Evolutionary conservation across 1,140 invertebrate species (phyloP), one percentile per base, ranked within the genome.

Genomic region (Scylla paramamosain): DNA sequence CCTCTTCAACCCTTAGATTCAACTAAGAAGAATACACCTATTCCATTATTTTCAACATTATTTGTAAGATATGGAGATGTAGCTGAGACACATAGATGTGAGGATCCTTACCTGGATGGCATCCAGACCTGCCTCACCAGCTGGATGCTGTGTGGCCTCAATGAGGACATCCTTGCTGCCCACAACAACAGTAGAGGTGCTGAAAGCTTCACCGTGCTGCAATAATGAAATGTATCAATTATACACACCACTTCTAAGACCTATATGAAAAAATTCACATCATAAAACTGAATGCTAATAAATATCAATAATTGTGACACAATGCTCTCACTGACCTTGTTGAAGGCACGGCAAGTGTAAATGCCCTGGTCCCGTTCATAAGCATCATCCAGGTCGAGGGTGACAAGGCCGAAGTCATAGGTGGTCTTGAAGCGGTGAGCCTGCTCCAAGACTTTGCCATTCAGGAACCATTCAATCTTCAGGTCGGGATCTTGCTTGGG

Each of bases 401-500:
- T 99, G 0, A 99, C 98, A 97, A 99, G 99, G 94, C 99, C 99
- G 97, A 99, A 99, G 96, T 99, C 99, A 96, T 98, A 98, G 0
- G 98, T 98, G 97, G 98, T 98, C 97, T 98, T 99, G 96, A 98
- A 99, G 93, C 98, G 97, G 8, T 98, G 98, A 52, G 97, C 97
- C 96, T 95, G 87, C 90, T 95, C 96, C 28, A 96, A 48, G 25
- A 96, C 90, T 84, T 96, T 94, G 67, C 99, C 98, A 96, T 99
- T 99, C 96, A 99, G 98, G 97, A 98, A 99, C 99, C 98, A 99
- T 97, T 99, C 99, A 94, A 99, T 98, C 96, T 98, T 98, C n/a
- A 99, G 97, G 96, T 99, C 98, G 3, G 99, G 99, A 97, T 99
- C 99, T 97, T 99, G 98, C 97, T 99, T 99, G 0, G 99, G 99